Evolutionary conservation across 1,140 invertebrate species (phyloP), one percentile per base, ranked within the genome.

Genomic region (Grapholita molesta): DNA sequence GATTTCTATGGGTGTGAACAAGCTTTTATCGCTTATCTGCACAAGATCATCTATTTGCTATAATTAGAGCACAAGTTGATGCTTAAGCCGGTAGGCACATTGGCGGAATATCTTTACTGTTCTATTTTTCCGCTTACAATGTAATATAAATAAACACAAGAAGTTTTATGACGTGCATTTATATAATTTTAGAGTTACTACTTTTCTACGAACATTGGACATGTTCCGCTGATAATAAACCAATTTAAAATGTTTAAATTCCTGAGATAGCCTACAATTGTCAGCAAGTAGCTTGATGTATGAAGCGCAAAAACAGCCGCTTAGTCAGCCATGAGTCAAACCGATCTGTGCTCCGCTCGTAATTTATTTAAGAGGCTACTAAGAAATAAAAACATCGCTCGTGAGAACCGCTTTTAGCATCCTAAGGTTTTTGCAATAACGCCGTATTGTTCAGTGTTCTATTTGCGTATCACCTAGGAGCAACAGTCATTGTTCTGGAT

Each of bases 241-340:
- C 28, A 30, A 30, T 30, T 38, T 15, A 38, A 38, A 15, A 38
- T n/a, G 42, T 15, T 61, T 12, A 28, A 61, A 61, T 61, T 28
- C 69, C 64, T 68, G 72, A 75, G 74, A 83, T 82, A 75, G 57
- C 24, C 52, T 71, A 74, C 79, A 71, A 75, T 70, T 72, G 67
- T 67, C 67, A 70, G 69, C 52, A 48, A 70, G 71, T 77, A 76
- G 74, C 24, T 61, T 28, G 30, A 48, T 69, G 35, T 71, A 70
- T 67, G 67, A 53, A 70, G 38, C 69, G 73, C 74, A 78, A 81
- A 82, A 82, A 85, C 77, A 70, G 73, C 68, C 66, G 76, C 74
- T 87, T 85, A 86, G 81, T 88, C 82, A 88, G 75, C 70, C 79
- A 81, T 85, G 86, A 88, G 85, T 88, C 83, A 86, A 85, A 77